phyloP scores from a whole-genome alignment of 2,113 vertebrate species.

The Sula dactylatra region DNA sequence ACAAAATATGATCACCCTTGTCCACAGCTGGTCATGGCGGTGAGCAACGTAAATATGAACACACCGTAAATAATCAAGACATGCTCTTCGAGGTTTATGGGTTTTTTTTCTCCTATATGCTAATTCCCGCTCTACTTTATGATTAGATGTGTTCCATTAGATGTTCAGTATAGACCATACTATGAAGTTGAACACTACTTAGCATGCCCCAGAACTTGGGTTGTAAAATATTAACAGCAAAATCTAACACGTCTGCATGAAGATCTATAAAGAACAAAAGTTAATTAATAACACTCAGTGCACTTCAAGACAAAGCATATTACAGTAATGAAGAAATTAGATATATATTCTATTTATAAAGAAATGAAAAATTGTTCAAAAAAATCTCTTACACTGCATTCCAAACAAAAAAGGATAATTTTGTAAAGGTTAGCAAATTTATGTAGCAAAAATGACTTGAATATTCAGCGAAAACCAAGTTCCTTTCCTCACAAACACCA shows the following conservation, averaged over 20 bases:
- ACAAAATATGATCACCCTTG: not conserved
- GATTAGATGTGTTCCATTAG: not conserved
- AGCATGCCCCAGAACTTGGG: not conserved
- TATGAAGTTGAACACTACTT: not conserved
- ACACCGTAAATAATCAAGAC: not conserved
- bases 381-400: not conserved
- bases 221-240: slow-evolving; percentile 37
- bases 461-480: not conserved
- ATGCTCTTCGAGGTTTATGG: not conserved
- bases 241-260: not conserved
- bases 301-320: not conserved
- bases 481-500: not conserved
- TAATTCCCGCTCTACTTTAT: not conserved
- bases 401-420: not conserved
- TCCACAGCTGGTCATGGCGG: not conserved
- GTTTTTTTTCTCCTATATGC: not conserved
- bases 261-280: not conserved
- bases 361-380: not conserved
- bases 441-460: not conserved
- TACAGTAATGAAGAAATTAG: not conserved
- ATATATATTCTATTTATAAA: not conserved
- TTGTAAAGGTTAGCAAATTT: not conserved
- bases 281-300: not conserved
- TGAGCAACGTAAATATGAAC: not conserved
- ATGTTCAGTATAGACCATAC: not conserved